Base-by-base conservation (phyloP, 2,888 invertebrate species). In the Isoperla grammatica region DNA sequence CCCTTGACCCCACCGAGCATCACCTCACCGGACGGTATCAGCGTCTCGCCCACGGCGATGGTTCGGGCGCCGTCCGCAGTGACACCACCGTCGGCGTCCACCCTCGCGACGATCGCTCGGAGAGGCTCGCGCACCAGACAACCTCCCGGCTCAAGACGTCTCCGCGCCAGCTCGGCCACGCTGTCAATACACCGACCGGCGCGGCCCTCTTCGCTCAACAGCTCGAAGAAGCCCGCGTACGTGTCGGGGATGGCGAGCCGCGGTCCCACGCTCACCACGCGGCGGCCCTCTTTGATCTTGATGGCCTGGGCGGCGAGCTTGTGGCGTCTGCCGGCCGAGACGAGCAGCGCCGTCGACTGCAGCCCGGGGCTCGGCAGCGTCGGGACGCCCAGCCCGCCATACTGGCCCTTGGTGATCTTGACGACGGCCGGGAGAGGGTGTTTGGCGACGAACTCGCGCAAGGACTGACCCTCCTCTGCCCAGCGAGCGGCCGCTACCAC, bases 381-480 rank as follows among this genome's bases (percentile, higher is more conserved):
- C 1, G 94, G 92, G 15, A 91, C 92, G 23, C 95, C 95, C 55
- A 96, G 81, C 60, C 89, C 90, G 66, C 90, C 88, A 77, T 95
- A 95, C 74, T 95, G 94, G 65, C 96, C 95, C 75, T 95, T 94
- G 69, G 91, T 88, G 71, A 95, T 90, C 75, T 93, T 93, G 61
- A 92, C 90, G 67, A 95, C 87, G 68, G 86, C 87, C 12, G 95
- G 95, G 62, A 88, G 74, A 60, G 85, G 82, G 70, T 87, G 82
- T 72, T 87, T 88, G 71, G 81, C 78, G 69, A 87, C 86, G 73
- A 86, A 87, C 72, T 88, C 87, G 60, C 86, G 79, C 45, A 88
- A 81, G 73, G 87, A 87, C 68, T 80, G 81, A 59, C 85, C 86
- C 70, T 87, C 88, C 71, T 88, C 87, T 60, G 83, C 80, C 82